Conservation (phyloP, 2,113 vertebrate genomes). For the Triplophysa dalaica region DNA sequence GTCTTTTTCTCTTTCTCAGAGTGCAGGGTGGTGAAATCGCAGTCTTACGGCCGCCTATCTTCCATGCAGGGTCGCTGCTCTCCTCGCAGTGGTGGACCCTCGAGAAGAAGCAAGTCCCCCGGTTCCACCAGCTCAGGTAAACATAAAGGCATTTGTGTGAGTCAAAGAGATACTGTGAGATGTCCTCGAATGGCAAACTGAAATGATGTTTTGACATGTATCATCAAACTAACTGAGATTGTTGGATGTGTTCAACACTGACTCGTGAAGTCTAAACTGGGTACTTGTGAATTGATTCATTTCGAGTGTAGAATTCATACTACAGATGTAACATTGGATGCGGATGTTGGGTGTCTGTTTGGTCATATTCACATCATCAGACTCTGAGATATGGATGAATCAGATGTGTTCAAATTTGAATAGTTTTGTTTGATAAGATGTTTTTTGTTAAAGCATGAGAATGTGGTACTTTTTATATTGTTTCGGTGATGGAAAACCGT, state of each 20-base stretch:
- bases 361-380: not conserved
- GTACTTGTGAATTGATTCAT: slow-evolving; percentile 3
- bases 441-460: too few species aligned
- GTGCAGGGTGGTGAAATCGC: slow-evolving; percentile 93
- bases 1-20: slow-evolving; percentile 69
- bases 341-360: not conserved
- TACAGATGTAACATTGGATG: not conserved
- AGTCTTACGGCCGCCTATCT: slow-evolving; percentile 93
- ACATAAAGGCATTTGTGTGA: too few species aligned
- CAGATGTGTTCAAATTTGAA: too few species aligned
- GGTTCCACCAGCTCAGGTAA: slow-evolving; percentile 92
- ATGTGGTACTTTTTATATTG: not conserved
- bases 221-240: not conserved
- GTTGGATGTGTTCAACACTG: not conserved
- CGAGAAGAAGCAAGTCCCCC: slow-evolving; percentile 93
- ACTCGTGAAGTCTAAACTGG: slow-evolving; percentile 10
- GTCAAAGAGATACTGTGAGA: not conserved
- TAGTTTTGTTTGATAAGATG: too few species aligned
- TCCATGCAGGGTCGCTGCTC: slow-evolving; percentile 81
- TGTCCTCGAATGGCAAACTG: too few species aligned
- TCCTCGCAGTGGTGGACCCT: slow-evolving; percentile 84
- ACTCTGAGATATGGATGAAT: not conserved
- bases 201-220: too few species aligned
- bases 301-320: not conserved
- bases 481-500: not conserved